Evolutionary conservation across 2,888 invertebrate species (phyloP).

Genomic region (Lasioglossum pauxillum): DNA sequence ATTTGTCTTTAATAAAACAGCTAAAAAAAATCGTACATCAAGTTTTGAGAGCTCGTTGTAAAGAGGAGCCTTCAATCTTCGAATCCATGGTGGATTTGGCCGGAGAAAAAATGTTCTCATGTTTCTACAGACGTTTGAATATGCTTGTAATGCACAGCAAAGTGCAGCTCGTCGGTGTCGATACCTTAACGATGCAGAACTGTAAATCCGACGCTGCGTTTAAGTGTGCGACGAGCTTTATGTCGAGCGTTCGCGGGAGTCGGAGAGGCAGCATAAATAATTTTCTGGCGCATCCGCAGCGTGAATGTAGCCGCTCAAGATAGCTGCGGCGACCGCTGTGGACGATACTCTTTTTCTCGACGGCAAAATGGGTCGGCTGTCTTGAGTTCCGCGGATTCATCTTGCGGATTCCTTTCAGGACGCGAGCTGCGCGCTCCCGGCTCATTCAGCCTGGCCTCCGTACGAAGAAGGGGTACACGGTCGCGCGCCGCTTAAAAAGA

Average conservation of each 20-base stretch:
- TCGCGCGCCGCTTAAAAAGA: constrained; percentile 55
- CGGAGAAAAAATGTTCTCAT: background rate
- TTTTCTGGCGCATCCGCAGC: constrained; percentile 27
- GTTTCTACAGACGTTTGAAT: background rate
- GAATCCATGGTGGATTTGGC: background rate
- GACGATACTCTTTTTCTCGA: constrained; percentile 54
- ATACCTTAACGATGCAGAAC: background rate
- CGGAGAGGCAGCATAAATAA: constrained; percentile 8
- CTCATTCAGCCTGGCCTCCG: constrained; percentile 57
- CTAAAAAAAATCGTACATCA: background rate
- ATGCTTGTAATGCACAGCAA: background rate
- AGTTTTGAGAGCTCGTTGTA: background rate
- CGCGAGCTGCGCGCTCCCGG: constrained; percentile 42
- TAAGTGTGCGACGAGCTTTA: background rate
- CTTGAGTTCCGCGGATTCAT: constrained; percentile 64
- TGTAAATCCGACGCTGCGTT: background rate
- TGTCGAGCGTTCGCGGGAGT: background rate
- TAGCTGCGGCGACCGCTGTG: constrained; percentile 24
- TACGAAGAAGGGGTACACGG: constrained; percentile 55
- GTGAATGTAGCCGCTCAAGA: constrained; percentile 59
- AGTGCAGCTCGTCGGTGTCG: background rate
- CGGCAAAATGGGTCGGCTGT: constrained; percentile 67
- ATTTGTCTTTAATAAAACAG: background rate
- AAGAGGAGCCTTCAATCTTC: background rate
- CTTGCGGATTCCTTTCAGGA: constrained; percentile 62